Evolutionary conservation across 1,140 invertebrate genomes (phyloP), one percentile per base, ranked within the genome.

Genomic region (Aphidius ervi): DNA sequence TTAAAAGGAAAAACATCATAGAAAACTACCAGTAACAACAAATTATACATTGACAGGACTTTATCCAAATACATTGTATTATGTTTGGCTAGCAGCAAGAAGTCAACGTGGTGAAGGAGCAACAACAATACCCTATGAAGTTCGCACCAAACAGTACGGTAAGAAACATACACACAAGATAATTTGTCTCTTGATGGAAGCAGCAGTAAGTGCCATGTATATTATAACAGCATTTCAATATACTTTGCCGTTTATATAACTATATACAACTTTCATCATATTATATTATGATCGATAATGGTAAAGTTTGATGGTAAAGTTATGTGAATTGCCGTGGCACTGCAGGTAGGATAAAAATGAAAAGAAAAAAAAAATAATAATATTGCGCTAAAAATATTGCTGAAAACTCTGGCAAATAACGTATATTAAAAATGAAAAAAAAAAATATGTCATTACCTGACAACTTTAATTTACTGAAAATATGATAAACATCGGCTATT

Each of bases 131-230:
- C 93, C 92, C 1, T 90, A 96, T 67, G 91, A 93, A 59, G 92
- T 95, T 50, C 87, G 92, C 78, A 98, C 95, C 41, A 95, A 95
- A 76, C 93, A 94, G 86, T 97, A 95, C 84, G 92, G 95, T 98
- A 93, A 92, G 93, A 84, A 73, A 71, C 74, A 64, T 64, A 46
- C 62, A 50, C 57, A 55, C 7, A 61, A 31, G 4, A 31, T 31
- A 31, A 31, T 31, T 31, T 31, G 23, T 31, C 23, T 31, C 23
- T 31, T 31, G 23, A 31, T 31, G 23, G 23, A 31, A 31, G 23
- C 23, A 31, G 23, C 23, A 31, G 1, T 31, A 31, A 31, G 23
- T 31, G 23, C 23, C 23, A 31, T 31, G 23, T 31, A 31, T 31
- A 3, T 31, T 41, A 31, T 43, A 59, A 5, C 9, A 50, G 23